These are phyloP conservation scores for Eilema sororculum DNA, from an alignment of 2,888 invertebrate species.

Conservation along the genomic window DNA sequence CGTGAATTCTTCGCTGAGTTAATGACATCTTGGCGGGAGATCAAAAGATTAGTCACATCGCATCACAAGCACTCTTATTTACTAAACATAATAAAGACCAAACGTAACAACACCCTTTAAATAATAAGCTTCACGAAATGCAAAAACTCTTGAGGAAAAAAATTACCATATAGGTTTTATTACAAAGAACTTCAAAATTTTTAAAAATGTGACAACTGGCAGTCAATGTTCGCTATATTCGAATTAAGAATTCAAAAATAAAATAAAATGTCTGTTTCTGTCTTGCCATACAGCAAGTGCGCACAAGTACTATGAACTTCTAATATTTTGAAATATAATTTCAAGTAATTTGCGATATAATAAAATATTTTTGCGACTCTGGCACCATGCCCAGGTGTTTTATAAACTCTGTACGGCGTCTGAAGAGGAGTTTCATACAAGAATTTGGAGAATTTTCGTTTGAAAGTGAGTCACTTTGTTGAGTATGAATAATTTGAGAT, in stretches of 20 bases:
- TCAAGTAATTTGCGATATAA: slow-evolving; percentile 42
- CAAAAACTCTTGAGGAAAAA: not conserved
- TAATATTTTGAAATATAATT: slow-evolving; percentile 53
- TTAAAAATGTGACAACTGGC: slow-evolving; percentile 63
- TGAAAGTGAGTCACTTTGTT: slow-evolving; percentile 69
- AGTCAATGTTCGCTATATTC: slow-evolving; percentile 59
- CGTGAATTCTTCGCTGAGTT: slow-evolving; percentile 44
- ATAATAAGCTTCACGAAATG: not conserved
- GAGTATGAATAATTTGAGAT: slow-evolving; percentile 34
- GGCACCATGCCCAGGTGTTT: slow-evolving; percentile 80
- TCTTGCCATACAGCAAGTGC: slow-evolving; percentile 79
- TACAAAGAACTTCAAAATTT: slow-evolving; percentile 25
- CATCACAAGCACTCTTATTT: slow-evolving; percentile 34
- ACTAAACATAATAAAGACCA: not conserved
- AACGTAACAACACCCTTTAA: not conserved
- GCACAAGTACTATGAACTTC: slow-evolving; percentile 68
- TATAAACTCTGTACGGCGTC: slow-evolving; percentile 70
- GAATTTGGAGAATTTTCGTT: slow-evolving; percentile 63
- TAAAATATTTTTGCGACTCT: slow-evolving; percentile 37
- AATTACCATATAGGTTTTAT: slow-evolving; percentile 29
- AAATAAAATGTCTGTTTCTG: slow-evolving; percentile 72
- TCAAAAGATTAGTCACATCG: slow-evolving; percentile 54
- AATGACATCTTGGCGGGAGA: slow-evolving; percentile 53
- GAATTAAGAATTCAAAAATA: slow-evolving; percentile 75
- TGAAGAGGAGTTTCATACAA: slow-evolving; percentile 68